Conservation (phyloP, 2,797 vertebrate species). For the Bradypodion pumilum region DNA sequence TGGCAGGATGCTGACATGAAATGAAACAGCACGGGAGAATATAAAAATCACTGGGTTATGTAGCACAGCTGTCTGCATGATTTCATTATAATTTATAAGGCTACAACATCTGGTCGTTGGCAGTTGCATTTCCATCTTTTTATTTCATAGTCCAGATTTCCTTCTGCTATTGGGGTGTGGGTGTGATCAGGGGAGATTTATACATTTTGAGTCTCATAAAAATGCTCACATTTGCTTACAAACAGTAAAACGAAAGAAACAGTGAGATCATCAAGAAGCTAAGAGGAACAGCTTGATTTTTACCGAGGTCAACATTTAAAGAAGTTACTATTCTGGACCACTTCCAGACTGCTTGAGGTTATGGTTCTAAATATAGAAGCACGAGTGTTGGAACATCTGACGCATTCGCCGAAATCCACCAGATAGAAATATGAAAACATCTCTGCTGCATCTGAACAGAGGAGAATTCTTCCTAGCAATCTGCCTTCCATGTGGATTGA, state of each 20-base stretch:
- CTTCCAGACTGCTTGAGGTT: neutral
- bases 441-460: neutral
- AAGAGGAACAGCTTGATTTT: neutral
- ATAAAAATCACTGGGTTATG: neutral
- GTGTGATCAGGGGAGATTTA: neutral
- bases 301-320: too few relatives aligned
- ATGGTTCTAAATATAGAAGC: neutral
- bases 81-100: neutral
- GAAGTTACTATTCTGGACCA: too few relatives aligned
- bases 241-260: neutral
- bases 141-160: neutral
- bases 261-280: fast-evolving
- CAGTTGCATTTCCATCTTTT: neutral
- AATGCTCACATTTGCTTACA: neutral
- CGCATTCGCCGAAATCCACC: neutral
- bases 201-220: neutral
- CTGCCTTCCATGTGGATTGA: too few relatives aligned
- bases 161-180: neutral
- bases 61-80: neutral
- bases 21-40: neutral
- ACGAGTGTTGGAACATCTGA: neutral
- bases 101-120: constrained; percentile 3
- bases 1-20: neutral
- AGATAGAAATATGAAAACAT: neutral
- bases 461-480: too few relatives aligned